Evolutionary conservation across 2,888 invertebrate genomes (phyloP).

Genomic region (Pristionchus exspectatus): DNA sequence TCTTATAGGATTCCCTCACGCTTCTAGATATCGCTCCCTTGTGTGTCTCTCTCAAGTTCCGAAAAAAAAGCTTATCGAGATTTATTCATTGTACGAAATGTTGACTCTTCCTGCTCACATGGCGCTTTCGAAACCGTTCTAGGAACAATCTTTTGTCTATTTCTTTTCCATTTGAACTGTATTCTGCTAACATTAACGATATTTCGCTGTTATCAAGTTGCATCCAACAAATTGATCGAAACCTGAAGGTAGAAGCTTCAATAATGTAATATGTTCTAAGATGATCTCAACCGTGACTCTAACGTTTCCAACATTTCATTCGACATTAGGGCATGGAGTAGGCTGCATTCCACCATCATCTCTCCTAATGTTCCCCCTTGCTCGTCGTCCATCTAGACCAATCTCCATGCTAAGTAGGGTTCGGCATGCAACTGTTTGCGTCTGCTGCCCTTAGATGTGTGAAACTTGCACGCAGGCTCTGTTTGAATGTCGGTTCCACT

Average conservation of each 20-base stretch:
- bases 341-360: not conserved
- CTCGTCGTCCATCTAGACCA: not conserved
- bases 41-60: not conserved
- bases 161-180: not conserved
- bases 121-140: conserved; percentile 1
- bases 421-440: not conserved
- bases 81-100: not conserved
- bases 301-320: too few relatives aligned
- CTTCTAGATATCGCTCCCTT: not conserved
- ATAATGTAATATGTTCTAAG: too few relatives aligned
- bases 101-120: not conserved
- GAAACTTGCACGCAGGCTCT: not conserved
- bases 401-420: not conserved
- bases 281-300: too few relatives aligned
- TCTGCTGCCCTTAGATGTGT: not conserved
- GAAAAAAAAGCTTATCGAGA: not conserved
- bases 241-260: too few relatives aligned
- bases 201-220: not conserved
- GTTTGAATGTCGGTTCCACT: not conserved
- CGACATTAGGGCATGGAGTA: too few relatives aligned
- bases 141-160: not conserved
- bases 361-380: not conserved
- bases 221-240: too few relatives aligned
- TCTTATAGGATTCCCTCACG: not conserved
- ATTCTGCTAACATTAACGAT: not conserved